Conservation (phyloP, 2,797 vertebrate genomes). For the Melopsittacus undulatus region DNA sequence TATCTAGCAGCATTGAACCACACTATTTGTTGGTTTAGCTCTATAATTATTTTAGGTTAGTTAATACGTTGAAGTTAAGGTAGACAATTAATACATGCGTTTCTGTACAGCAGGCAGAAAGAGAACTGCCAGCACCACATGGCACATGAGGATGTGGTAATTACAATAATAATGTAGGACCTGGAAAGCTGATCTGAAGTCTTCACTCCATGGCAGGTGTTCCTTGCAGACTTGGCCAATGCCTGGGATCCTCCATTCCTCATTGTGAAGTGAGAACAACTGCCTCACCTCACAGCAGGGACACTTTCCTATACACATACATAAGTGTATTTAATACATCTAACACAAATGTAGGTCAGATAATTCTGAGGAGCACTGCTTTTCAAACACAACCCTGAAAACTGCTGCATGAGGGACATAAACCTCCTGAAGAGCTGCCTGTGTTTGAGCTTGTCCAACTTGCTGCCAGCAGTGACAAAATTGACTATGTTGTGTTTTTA, state of each 20-base stretch:
- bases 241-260: not conserved
- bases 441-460: not conserved
- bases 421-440: not conserved
- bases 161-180: not conserved
- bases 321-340: not conserved
- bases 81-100: accelerated
- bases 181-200: not conserved
- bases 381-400: not conserved
- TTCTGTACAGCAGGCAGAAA: not conserved
- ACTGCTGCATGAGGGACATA: accelerated
- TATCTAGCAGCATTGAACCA: not conserved
- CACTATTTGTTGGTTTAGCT: not conserved
- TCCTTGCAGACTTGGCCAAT: accelerated
- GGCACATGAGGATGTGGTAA: accelerated
- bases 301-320: accelerated
- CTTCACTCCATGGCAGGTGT: accelerated
- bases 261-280: accelerated
- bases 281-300: accelerated
- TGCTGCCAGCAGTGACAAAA: not conserved
- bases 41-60: not conserved
- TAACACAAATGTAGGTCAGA: not conserved
- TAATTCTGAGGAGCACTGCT: not conserved
- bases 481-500: not conserved
- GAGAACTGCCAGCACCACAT: accelerated
- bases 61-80: not conserved